phyloP scores from a whole-genome alignment of 1,140 invertebrate species.

The Eumeta japonica region DNA sequence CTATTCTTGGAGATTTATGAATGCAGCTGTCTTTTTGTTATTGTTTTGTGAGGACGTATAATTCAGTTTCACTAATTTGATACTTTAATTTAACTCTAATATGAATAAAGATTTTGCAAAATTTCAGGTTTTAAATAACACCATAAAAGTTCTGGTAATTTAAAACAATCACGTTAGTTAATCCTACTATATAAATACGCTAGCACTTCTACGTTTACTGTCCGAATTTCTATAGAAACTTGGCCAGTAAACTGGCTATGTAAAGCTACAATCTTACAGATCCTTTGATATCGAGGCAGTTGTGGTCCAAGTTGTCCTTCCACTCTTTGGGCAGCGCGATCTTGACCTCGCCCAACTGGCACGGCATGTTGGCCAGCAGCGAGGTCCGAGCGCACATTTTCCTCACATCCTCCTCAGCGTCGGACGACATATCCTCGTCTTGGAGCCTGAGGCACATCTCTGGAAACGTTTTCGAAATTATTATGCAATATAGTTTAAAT shows the following conservation, averaged over 20 bases:
- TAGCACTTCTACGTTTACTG: not conserved
- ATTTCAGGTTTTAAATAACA: too few relatives aligned
- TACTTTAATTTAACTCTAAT: too few relatives aligned
- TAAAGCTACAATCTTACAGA: conserved; percentile 17
- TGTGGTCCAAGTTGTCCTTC: conserved; percentile 44
- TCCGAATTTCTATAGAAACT: not conserved
- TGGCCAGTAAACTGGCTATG: not conserved
- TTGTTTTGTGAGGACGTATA: too few relatives aligned
- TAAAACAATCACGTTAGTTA: not conserved
- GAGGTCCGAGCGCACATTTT: conserved; percentile 25
- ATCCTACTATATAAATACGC: not conserved
- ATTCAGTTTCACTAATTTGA: too few relatives aligned
- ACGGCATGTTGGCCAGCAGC: conserved; percentile 33
- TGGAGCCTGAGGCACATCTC: conserved; percentile 30
- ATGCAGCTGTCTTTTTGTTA: too few relatives aligned
- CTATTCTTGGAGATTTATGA: too few relatives aligned
- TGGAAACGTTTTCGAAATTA: conserved; percentile 16
- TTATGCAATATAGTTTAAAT: too few relatives aligned
- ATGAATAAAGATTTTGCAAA: too few relatives aligned
- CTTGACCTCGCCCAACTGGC: conserved; percentile 27
- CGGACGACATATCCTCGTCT: conserved; percentile 33
- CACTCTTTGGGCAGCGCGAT: conserved; percentile 28
- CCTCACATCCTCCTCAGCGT: conserved; percentile 36
- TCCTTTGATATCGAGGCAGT: conserved; percentile 35
- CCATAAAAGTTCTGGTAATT: too few relatives aligned